Conservation (phyloP, 2,113 vertebrate species). For the Leptobrachium ailaonicum region DNA sequence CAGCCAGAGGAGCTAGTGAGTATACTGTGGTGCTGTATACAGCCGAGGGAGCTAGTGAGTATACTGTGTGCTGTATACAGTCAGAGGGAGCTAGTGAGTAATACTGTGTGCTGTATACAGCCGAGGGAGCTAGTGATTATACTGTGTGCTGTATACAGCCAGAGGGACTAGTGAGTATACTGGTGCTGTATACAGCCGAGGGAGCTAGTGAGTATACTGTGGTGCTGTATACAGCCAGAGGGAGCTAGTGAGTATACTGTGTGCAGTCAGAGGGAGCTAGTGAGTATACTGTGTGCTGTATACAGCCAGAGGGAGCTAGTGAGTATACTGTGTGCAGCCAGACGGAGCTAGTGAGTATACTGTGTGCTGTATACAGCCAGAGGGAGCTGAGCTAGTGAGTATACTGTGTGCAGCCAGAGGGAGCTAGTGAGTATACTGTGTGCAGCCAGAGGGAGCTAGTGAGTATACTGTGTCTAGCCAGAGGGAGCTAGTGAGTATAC, state of each 20-base stretch:
- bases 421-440: slow-evolving; percentile 31
- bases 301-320: background rate
- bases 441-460: background rate
- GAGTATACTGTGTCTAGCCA: no score
- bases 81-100: slow-evolving; percentile 9
- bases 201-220: slow-evolving; percentile 34
- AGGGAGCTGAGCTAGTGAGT: slow-evolving; percentile 9
- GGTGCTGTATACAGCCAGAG: no score
- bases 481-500: slow-evolving; percentile 34
- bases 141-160: slow-evolving; percentile 1
- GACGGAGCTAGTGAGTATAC: slow-evolving; percentile 38
- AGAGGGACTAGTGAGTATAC: slow-evolving; percentile 36
- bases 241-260: slow-evolving; percentile 31
- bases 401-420: slow-evolving; percentile 28
- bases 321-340: slow-evolving; percentile 36
- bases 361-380: no score
- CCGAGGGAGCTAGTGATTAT: slow-evolving; percentile 30
- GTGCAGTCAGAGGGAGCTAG: background rate
- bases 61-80: slow-evolving; percentile 28
- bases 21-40: slow-evolving; percentile 30
- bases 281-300: slow-evolving; percentile 33
- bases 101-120: slow-evolving; percentile 28
- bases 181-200: no score
- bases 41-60: slow-evolving; percentile 9
- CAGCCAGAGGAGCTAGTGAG: background rate